phyloP scores from a whole-genome alignment of 2,888 invertebrate species.

The Pseudoips prasinana region DNA sequence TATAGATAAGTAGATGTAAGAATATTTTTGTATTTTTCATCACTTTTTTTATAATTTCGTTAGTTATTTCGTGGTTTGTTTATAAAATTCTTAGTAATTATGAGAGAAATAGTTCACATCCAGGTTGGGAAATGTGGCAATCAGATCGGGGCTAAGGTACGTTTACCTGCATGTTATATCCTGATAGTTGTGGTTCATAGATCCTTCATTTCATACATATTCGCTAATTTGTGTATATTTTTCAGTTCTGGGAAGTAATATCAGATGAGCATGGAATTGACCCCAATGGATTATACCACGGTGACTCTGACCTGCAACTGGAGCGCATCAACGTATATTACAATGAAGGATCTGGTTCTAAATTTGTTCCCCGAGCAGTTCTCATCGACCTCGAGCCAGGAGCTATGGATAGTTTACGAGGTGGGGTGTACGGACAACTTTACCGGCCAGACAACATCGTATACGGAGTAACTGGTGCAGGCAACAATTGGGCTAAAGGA shows the following conservation, averaged over 20 bases:
- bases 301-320: slow-evolving; percentile 86
- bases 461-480: slow-evolving; percentile 81
- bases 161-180: not conserved
- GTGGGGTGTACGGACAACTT: slow-evolving; percentile 84
- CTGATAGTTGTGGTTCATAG: too few relatives aligned
- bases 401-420: slow-evolving; percentile 84
- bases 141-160: slow-evolving; percentile 91
- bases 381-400: slow-evolving; percentile 66
- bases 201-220: too few relatives aligned
- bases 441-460: slow-evolving; percentile 88
- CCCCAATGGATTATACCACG: slow-evolving; percentile 77
- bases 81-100: slow-evolving; percentile 63
- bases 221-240: slow-evolving; percentile 13
- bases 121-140: slow-evolving; percentile 82
- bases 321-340: slow-evolving; percentile 89
- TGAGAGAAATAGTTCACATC: slow-evolving; percentile 92
- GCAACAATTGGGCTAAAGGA: slow-evolving; percentile 84
- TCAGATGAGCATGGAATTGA: slow-evolving; percentile 90
- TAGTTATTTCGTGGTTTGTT: slow-evolving; percentile 39
- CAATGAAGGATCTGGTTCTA: slow-evolving; percentile 81
- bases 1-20: slow-evolving; percentile 47
- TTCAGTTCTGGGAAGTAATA: slow-evolving; percentile 91
- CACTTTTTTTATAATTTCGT: slow-evolving; percentile 34
- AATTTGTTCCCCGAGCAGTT: slow-evolving; percentile 64
- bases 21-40: slow-evolving; percentile 41